Base-by-base conservation (phyloP, 2,797 vertebrate genomes). In the Girardinus metallicus region DNA sequence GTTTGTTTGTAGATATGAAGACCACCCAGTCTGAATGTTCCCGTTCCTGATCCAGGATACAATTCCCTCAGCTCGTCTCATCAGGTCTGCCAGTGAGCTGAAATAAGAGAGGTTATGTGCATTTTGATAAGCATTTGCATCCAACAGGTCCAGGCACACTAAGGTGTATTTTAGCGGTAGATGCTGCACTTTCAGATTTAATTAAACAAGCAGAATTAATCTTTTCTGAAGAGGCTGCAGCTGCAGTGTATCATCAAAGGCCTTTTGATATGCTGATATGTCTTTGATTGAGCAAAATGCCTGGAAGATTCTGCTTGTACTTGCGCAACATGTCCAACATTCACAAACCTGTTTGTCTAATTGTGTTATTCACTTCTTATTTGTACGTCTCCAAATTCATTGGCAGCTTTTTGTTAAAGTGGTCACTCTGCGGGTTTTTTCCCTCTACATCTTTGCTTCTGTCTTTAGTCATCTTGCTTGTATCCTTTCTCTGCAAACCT, bases 241-340 rank as follows among this genome's bases (percentile, higher is more conserved):
- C 93, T 94, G 93, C 86, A 82, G 80, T 70, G 80, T 80, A 79
- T 83, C 87, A 91, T 94, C 93, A 93, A 94, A 94, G 91, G 74
- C 83, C 89, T 92, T 94, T 94, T 95, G 89, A 95, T 91, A 95
- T 94, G 92, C 82, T 93, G 92, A 95, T 94, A 73, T 87, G 73
- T 80, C 91, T 92, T 88, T 90, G 71, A 90, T 91, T 91, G 73
- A 86, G 55, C 53, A 82, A 87, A 86, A 87, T 74, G 43, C 83
- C 66, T 46, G 81, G 80, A 86, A 85, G 80, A 86, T 87, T 83
- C 73, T 77, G 71, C 77, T 62, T 78, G 66, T 80, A 77, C 73
- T 82, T 70, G 64, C 74, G 74, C 47, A 79, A 77, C 75, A 81
- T 77, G 73, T 80, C 57, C 39, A 43, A 44, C 84, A 82, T 85